Conservation (phyloP, 64 coral and sea anemone genomes). For the Catalaphyllia jardinei region DNA sequence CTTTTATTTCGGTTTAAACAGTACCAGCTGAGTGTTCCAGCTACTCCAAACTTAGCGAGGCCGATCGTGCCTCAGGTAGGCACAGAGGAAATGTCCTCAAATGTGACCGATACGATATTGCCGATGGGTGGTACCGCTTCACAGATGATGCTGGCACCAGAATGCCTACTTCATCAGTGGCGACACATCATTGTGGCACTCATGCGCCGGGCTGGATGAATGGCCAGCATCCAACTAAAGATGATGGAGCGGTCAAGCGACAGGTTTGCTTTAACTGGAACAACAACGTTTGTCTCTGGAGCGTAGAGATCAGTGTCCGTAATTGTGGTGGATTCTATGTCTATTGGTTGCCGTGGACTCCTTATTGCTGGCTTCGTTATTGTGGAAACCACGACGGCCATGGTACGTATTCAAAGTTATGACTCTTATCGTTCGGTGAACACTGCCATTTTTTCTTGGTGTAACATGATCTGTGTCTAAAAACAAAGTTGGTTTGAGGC, state of each 20-base stretch:
- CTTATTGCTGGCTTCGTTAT: no score
- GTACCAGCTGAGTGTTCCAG: not conserved
- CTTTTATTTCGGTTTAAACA: not conserved
- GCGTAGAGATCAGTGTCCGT: constrained; percentile 1
- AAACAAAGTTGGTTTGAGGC: no score
- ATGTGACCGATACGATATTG: not conserved
- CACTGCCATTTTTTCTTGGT: no score
- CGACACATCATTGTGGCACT: constrained; percentile 17
- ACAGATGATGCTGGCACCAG: not conserved
- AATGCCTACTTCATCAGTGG: constrained; percentile 17
- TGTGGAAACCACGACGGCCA: no score
- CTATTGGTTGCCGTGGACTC: no score
- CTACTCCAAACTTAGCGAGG: constrained; percentile 3
- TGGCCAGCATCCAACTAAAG: constrained; percentile 24
- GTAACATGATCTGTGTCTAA: no score
- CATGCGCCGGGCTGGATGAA: constrained; percentile 47
- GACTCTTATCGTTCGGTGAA: no score
- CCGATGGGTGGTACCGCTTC: constrained; percentile 35
- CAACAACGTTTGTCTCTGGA: constrained; percentile 15
- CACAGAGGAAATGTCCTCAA: not conserved
- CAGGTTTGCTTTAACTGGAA: constrained; percentile 41
- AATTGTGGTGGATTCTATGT: constrained; percentile 39
- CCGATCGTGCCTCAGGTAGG: not conserved
- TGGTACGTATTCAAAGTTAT: no score
- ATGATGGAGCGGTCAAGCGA: constrained; percentile 1